phyloP scores from a whole-genome alignment of 2,888 invertebrate genomes.

The Pteria penguin region DNA sequence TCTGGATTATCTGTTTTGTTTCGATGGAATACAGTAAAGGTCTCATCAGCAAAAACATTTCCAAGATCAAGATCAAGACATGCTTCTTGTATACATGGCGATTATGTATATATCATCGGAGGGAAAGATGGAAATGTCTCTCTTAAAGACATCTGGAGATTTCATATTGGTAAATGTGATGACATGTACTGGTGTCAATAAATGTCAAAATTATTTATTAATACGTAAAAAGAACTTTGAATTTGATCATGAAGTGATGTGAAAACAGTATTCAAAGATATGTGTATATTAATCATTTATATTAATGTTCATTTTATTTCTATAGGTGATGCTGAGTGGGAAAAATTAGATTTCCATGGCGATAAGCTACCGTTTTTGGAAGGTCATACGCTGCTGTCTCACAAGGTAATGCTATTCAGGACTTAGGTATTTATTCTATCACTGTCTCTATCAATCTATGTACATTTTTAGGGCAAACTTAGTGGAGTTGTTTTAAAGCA shows the following conservation, averaged over 20 bases:
- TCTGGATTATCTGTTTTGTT: constrained; percentile 41
- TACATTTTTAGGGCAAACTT: too few species aligned
- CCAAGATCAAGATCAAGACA: constrained; percentile 90
- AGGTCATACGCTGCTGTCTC: constrained; percentile 91
- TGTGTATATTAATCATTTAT: too few species aligned
- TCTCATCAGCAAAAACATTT: constrained; percentile 42
- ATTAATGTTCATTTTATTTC: constrained; percentile 54
- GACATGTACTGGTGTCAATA: too few species aligned
- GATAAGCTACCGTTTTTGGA: constrained; percentile 90
- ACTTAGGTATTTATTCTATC: too few species aligned
- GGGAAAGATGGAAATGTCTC: constrained; percentile 91
- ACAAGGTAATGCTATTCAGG: too few species aligned
- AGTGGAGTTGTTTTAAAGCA: too few species aligned
- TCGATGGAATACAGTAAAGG: constrained; percentile 49
- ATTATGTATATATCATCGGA: constrained; percentile 90
- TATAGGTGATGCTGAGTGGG: constrained; percentile 88
- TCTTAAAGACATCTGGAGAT: constrained; percentile 92
- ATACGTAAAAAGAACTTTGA: too few species aligned
- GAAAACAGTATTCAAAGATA: too few species aligned
- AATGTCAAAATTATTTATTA: too few species aligned
- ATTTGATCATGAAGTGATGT: too few species aligned
- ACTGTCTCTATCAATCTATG: too few species aligned
- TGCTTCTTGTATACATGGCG: constrained; percentile 87
- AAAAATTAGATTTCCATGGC: constrained; percentile 84
- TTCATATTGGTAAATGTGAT: constrained; percentile 70